phyloP scores from a whole-genome alignment of 2,113 vertebrate species.

The Paradisaea rubra region DNA sequence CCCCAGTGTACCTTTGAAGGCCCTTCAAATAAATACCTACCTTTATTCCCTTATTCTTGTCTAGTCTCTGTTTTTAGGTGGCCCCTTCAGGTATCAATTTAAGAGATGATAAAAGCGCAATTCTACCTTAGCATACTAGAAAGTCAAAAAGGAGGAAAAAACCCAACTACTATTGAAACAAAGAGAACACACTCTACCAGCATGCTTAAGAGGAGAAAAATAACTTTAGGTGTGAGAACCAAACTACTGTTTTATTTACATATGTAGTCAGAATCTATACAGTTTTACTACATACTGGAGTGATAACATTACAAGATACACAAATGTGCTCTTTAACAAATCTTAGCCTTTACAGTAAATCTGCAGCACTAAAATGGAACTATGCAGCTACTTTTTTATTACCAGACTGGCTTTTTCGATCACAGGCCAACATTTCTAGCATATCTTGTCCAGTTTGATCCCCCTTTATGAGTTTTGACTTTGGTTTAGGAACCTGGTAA shows the following conservation, averaged over 20 bases:
- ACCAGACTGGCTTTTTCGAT: conserved; percentile 93
- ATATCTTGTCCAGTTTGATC: conserved; percentile 75
- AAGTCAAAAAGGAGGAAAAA: neutral
- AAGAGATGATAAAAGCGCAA: neutral
- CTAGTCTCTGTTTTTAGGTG: too few relatives aligned
- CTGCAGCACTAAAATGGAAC: neutral
- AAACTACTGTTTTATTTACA: neutral
- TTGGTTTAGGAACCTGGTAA: conserved; percentile 85
- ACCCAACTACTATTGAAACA: neutral
- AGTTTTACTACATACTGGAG: neutral
- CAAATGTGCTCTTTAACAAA: neutral
- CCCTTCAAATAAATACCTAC: too few relatives aligned
- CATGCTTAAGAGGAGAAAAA: neutral
- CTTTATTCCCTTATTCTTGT: too few relatives aligned
- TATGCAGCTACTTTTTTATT: conserved; percentile 13
- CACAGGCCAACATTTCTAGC: conserved; percentile 83
- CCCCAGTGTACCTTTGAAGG: too few relatives aligned
- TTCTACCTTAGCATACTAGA: neutral
- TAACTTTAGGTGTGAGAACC: neutral
- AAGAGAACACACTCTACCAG: neutral
- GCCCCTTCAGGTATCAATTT: neutral
- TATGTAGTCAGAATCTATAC: neutral
- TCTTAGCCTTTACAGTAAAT: neutral
- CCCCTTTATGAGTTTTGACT: conserved; percentile 83
- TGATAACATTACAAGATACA: neutral